Evolutionary conservation across 2,888 invertebrate genomes (phyloP).

Genomic region (Drosophila paranaensis): DNA sequence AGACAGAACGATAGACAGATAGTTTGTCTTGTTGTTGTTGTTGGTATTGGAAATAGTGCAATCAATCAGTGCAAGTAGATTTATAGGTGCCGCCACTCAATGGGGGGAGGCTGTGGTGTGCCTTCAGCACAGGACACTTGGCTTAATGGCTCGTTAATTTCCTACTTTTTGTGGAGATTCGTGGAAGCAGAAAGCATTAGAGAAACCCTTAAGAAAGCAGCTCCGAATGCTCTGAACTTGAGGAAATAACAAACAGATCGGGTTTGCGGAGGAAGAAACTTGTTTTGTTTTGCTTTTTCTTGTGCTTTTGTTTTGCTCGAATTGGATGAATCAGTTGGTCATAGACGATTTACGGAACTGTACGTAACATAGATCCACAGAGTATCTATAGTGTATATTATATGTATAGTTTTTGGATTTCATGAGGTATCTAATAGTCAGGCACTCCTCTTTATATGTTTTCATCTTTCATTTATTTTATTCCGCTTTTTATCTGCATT

Average conservation of each 20-base stretch:
- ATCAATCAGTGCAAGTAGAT: constrained; percentile 56
- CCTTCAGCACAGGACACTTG: constrained; percentile 56
- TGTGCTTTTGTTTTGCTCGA: neutral
- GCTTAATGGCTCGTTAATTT: constrained; percentile 53
- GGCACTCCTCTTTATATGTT: neutral
- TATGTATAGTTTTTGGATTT: no score
- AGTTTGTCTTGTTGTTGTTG: neutral
- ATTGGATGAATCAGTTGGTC: neutral
- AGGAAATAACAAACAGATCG: constrained; percentile 31
- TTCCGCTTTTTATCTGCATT: no score
- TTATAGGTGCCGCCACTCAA: constrained; percentile 42
- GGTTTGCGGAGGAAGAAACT: constrained; percentile 36
- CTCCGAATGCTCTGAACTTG: constrained; percentile 45
- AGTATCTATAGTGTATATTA: no score
- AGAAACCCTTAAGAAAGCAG: neutral
- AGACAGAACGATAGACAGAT: neutral
- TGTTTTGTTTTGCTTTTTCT: constrained; percentile 31
- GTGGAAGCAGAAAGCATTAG: constrained; percentile 10
- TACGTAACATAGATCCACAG: neutral
- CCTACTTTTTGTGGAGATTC: constrained; percentile 17
- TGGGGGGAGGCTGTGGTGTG: constrained; percentile 1
- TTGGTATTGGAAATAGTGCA: constrained; percentile 52
- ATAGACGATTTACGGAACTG: neutral
- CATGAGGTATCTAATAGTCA: no score
- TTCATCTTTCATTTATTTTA: neutral